phyloP scores from a whole-genome alignment of 2,797 vertebrate genomes.

The Molossus alvarezi region DNA sequence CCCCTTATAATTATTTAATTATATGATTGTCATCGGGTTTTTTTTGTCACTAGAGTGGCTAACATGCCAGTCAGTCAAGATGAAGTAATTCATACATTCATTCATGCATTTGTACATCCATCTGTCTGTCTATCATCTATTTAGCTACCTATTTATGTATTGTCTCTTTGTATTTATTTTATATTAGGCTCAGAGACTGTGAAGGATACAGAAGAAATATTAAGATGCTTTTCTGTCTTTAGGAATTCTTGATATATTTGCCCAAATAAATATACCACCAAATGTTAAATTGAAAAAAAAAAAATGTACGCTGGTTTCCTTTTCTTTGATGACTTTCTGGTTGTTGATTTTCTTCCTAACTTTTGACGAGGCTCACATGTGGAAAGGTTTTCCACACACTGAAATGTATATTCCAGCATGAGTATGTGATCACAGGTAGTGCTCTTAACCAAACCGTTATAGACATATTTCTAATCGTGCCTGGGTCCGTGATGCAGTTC shows the following conservation, averaged over 20 bases:
- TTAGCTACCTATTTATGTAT: neutral
- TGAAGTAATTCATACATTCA: neutral
- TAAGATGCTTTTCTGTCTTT: conserved; percentile 43
- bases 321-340: conserved; percentile 54
- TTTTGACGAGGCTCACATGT: neutral
- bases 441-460: neutral
- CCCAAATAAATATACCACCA: neutral
- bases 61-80: neutral
- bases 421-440: neutral
- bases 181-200: neutral
- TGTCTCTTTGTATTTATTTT: neutral
- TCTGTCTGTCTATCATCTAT: neutral
- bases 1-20: neutral
- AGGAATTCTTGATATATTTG: conserved; percentile 28
- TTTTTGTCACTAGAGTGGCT: neutral
- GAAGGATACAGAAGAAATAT: conserved; percentile 44
- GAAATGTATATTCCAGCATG: neutral
- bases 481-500: neutral
- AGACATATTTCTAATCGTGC: neutral
- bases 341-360: conserved; percentile 48
- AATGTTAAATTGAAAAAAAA: conserved; percentile 62
- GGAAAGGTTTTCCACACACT: neutral
- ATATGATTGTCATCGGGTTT: conserved; percentile 23
- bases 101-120: neutral
- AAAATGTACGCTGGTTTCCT: conserved; percentile 18